Base-by-base conservation (phyloP, 2,888 invertebrate species). In the Nezara viridula region DNA sequence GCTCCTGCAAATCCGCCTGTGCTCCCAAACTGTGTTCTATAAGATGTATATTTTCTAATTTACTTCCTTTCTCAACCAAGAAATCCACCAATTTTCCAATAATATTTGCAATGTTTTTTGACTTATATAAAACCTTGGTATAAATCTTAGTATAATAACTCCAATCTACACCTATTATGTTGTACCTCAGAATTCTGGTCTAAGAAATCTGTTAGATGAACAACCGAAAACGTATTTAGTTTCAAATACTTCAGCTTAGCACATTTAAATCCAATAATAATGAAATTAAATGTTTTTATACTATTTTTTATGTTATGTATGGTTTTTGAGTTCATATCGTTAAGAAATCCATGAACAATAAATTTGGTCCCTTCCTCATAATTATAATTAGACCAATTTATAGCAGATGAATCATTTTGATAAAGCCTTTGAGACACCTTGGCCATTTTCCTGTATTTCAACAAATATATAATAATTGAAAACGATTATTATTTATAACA, bases 161-260 rank as follows among this genome's bases (percentile, higher is more conserved):
- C 90, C 90, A 90, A 60, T 90, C 90, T n/a, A 90, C 89, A 12
- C 52, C 90, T 19, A 90, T 90, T 16, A 90, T 88, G 85, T 90
- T 90, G 52, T 60, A 89, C 27, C 90, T 86, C 60, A 6, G 49
- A 44, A 24, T 21, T 40, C 32, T 89, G 88, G 32, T n/a, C 47
- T 6, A 87, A 47, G 14, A 87, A 87, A 87, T 87, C 87, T 87
- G 66, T 32, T 60, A 16, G 60, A 55, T n/a, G n/a, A n/a, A 81
- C 24, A 40, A 9, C 21, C 21, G 10, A 40, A 12, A 21, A 44
- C 32, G 19, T 52, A 86, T 55, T 87, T 44, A 14, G 50, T 27
- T 27, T 49, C 10, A 27, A 49, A 12, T 16, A 47, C 9, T 73
- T 37, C 37, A 77, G 81, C 24, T n/a, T 27, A 12, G 4, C 16